Evolutionary conservation across 1,140 invertebrate genomes (phyloP).

Genomic region (Eciton burchellii): DNA sequence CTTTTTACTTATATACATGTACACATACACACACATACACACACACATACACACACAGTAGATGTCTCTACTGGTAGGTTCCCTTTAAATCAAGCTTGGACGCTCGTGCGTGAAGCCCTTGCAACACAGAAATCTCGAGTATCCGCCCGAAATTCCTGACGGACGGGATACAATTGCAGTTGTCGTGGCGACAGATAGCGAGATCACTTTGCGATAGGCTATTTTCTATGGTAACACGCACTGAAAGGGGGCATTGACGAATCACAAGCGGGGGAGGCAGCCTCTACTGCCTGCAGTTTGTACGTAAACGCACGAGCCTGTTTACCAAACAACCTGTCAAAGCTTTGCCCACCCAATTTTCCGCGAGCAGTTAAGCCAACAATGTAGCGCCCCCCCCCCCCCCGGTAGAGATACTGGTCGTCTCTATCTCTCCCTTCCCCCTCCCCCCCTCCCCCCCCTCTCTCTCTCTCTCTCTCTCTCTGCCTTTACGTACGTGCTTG

Average conservation of each 20-base stretch:
- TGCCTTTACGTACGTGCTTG: background rate
- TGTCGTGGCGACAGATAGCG: background rate
- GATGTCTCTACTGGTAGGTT: too few species aligned
- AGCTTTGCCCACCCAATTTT: slow-evolving; percentile 78
- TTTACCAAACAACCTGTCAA: slow-evolving; percentile 79
- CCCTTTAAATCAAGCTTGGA: background rate
- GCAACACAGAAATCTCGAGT: background rate
- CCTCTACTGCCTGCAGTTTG: slow-evolving; percentile 62
- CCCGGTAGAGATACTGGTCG: slow-evolving; percentile 47
- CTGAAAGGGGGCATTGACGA: slow-evolving; percentile 63
- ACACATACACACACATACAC: too few species aligned
- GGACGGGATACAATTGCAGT: background rate
- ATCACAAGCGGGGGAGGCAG: slow-evolving; percentile 61
- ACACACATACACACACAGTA: too few species aligned
- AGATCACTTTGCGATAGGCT: slow-evolving; percentile 21
- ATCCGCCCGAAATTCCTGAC: background rate
- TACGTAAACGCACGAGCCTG: slow-evolving; percentile 70
- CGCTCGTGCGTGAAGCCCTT: background rate
- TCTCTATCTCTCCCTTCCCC: background rate
- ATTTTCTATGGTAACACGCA: slow-evolving; percentile 64
- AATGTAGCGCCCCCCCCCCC: slow-evolving; percentile 72
- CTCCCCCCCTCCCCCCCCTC: background rate
- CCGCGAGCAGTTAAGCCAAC: slow-evolving; percentile 75
- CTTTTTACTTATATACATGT: too few species aligned
- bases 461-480: background rate